Evolutionary conservation across 2,888 invertebrate species (phyloP).

Genomic region (Norana najaformis): DNA sequence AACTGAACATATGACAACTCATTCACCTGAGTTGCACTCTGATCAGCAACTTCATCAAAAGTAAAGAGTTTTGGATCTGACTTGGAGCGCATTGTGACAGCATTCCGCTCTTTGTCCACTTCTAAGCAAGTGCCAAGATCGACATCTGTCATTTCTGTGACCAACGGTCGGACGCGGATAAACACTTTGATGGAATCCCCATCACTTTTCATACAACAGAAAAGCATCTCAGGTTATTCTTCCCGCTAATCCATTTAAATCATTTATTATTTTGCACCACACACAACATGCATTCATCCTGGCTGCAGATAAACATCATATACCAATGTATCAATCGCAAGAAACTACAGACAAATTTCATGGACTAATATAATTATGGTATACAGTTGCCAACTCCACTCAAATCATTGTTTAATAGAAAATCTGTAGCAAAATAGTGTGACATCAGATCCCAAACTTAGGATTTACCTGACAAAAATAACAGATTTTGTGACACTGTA

Average conservation of each 20-base stretch:
- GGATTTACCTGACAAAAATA: not conserved
- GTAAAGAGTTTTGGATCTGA: constrained; percentile 55
- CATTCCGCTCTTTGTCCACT: constrained; percentile 47
- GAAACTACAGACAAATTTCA: not conserved
- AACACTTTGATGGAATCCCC: constrained; percentile 57
- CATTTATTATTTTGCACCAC: not conserved
- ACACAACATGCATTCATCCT: not conserved
- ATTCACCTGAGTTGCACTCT: constrained; percentile 54
- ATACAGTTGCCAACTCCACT: not conserved
- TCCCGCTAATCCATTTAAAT: not conserved
- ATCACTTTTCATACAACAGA: constrained; percentile 37
- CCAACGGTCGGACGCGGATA: constrained; percentile 56
- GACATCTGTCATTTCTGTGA: constrained; percentile 44
- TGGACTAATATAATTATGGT: not conserved
- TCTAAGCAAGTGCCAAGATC: constrained; percentile 46
- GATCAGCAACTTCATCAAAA: constrained; percentile 57
- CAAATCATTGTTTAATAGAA: no score
- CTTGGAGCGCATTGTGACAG: constrained; percentile 50
- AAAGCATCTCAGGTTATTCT: not conserved
- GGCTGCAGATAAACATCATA: not conserved
- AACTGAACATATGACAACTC: not conserved
- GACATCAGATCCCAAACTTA: not conserved
- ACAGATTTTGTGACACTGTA: not conserved
- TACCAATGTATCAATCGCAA: not conserved
- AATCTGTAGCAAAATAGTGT: not conserved